A percentile compares a stretch with the other conserved stretches of the same genome.
Evolutionary conservation across 2,797 vertebrate species (phyloP).

Genomic region (Sorex maritimensis): DNA sequence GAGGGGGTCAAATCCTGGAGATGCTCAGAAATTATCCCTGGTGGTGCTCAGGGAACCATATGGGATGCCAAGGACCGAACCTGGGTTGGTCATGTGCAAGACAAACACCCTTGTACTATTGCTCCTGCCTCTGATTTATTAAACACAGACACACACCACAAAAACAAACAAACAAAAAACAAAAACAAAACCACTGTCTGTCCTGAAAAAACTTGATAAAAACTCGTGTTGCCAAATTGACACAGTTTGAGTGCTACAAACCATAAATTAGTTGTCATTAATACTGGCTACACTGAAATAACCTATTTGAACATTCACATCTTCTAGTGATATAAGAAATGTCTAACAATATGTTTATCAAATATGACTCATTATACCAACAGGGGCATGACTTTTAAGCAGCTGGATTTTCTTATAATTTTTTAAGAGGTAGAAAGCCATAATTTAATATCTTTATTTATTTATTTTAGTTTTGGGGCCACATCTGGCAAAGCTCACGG

Average conservation of each 20-base stretch:
- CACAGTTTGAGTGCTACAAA: slow-evolving; percentile 49
- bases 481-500: no score
- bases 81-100: no score
- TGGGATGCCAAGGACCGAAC: no score
- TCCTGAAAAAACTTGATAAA: slow-evolving; percentile 47
- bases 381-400: slow-evolving; percentile 39
- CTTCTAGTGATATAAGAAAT: slow-evolving; percentile 45
- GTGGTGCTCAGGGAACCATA: no score
- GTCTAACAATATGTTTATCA: slow-evolving; percentile 62
- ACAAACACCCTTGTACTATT: not conserved
- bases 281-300: slow-evolving; percentile 57
- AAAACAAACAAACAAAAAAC: no score
- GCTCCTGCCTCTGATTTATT: no score
- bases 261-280: slow-evolving; percentile 53
- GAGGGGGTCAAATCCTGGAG: no score
- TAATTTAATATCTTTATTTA: no score
- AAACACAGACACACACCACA: no score
- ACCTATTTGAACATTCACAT: slow-evolving; percentile 19
- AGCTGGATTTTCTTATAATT: slow-evolving; percentile 9
- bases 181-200: not conserved
- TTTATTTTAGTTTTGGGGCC: no score
- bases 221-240: not conserved
- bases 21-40: no score
- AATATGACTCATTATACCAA: slow-evolving; percentile 60
- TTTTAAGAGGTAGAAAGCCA: no score